Conservation (phyloP, 2,797 vertebrate species). For the Epinephelus coioides region DNA sequence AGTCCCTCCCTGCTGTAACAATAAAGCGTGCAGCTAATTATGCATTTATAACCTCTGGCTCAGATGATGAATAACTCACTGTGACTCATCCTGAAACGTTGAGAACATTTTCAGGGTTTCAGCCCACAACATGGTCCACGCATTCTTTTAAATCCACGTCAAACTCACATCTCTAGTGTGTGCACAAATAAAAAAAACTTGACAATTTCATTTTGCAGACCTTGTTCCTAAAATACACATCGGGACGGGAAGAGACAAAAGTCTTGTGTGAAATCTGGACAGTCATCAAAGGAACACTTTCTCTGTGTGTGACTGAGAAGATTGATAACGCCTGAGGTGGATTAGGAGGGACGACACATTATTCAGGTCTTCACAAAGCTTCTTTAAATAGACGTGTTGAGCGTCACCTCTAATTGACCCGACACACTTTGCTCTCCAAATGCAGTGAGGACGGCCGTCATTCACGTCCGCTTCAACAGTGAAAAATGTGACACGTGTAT, state of each 20-base stretch:
- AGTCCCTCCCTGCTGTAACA: constrained; percentile 46
- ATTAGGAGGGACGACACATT: constrained; percentile 59
- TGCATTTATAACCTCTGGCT: constrained; percentile 1
- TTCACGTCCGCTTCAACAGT: not conserved
- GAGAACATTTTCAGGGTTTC: not conserved
- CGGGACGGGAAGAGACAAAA: constrained; percentile 25
- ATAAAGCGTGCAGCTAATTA: constrained; percentile 39
- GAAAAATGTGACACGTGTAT: not conserved
- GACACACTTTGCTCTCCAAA: not conserved
- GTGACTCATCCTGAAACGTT: not conserved
- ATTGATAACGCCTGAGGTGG: constrained; percentile 68
- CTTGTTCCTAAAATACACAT: constrained; percentile 53
- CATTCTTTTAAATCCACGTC: not conserved
- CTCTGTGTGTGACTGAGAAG: constrained; percentile 50
- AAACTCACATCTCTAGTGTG: not conserved
- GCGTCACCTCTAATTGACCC: constrained; percentile 41
- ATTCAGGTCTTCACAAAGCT: constrained; percentile 38
- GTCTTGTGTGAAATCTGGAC: constrained; percentile 52
- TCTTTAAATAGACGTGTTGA: constrained; percentile 51
- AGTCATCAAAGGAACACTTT: constrained; percentile 46
- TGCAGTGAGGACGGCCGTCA: not conserved
- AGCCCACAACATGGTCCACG: not conserved
- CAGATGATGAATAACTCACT: not conserved
- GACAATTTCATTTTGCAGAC: not conserved
- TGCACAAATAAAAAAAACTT: not conserved